phyloP scores from a whole-genome alignment of 2,113 vertebrate species.

The Trachemys scripta region DNA sequence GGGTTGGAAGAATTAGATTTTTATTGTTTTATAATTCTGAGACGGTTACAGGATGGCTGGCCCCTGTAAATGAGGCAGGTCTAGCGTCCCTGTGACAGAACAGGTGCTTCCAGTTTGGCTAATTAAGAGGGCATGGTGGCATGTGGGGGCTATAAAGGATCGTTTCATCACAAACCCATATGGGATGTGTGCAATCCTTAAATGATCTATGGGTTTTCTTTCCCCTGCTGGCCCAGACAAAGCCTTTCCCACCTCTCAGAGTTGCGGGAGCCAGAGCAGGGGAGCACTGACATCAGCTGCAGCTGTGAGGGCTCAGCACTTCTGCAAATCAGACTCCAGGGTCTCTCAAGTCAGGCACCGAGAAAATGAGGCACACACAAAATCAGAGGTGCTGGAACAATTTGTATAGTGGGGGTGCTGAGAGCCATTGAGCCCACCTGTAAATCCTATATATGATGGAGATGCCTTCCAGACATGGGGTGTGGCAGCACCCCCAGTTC shows the following conservation, averaged over 20 bases:
- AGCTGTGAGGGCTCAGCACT: accelerated
- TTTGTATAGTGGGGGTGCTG: too few relatives aligned
- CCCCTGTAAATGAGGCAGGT: not conserved
- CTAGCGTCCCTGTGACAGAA: not conserved
- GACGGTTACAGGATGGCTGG: not conserved
- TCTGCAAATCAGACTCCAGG: not conserved
- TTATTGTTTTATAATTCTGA: not conserved
- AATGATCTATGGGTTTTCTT: not conserved
- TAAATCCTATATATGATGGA: too few relatives aligned
- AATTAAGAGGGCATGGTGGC: not conserved
- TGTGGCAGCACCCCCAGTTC: too few relatives aligned
- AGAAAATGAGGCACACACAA: constrained; percentile 31
- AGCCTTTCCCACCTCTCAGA: not conserved
- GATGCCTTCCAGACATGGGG: too few relatives aligned
- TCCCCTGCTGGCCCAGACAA: not conserved
- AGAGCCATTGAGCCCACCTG: too few relatives aligned
- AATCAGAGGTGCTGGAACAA: too few relatives aligned
- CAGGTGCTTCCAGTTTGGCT: not conserved
- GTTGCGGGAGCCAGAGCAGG: not conserved
- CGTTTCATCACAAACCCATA: not conserved
- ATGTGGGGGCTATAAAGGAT: not conserved
- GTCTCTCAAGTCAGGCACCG: not conserved
- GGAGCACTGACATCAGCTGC: not conserved
- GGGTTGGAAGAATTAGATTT: not conserved
- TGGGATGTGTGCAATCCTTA: not conserved